Conservation (phyloP, 2,113 vertebrate species). For the Corythoichthys haematopterus region DNA sequence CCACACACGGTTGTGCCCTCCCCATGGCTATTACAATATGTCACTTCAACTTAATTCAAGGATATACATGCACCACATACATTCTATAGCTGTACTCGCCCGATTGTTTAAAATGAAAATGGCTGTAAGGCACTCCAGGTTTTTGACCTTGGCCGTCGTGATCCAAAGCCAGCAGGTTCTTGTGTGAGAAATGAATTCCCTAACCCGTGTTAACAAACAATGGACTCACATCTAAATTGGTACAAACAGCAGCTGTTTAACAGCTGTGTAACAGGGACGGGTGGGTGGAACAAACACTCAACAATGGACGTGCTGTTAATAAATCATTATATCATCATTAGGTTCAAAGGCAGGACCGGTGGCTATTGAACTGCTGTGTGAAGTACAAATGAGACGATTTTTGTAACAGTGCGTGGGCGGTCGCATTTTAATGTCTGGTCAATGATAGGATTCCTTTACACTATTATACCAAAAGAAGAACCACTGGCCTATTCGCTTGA, state of each 20-base stretch:
- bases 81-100: slow-evolving; percentile 22
- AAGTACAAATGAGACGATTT: slow-evolving; percentile 52
- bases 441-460: slow-evolving; percentile 39
- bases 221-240: slow-evolving; percentile 65
- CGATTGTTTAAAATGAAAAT: slow-evolving; percentile 35
- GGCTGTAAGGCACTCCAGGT: neutral
- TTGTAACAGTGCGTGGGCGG: slow-evolving; percentile 51
- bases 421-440: slow-evolving; percentile 20
- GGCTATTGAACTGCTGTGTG: slow-evolving; percentile 58
- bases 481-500: slow-evolving; percentile 5
- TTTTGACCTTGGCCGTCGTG: neutral
- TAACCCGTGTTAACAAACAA: slow-evolving; percentile 73
- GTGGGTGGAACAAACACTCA: slow-evolving; percentile 28
- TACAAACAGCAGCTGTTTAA: slow-evolving; percentile 73
- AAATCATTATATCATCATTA: slow-evolving; percentile 65
- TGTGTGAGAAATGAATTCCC: slow-evolving; percentile 67
- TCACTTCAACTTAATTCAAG: slow-evolving; percentile 39
- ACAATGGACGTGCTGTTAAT: slow-evolving; percentile 54
- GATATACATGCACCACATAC: neutral
- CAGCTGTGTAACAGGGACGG: slow-evolving; percentile 63
- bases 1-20: slow-evolving; percentile 23
- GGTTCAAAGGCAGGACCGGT: slow-evolving; percentile 40
- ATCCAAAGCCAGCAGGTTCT: slow-evolving; percentile 20
- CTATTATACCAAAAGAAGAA: slow-evolving; percentile 17
- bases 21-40: slow-evolving; percentile 37